phyloP scores from a whole-genome alignment of 2,113 vertebrate genomes.

The Callopanchax toddi region DNA sequence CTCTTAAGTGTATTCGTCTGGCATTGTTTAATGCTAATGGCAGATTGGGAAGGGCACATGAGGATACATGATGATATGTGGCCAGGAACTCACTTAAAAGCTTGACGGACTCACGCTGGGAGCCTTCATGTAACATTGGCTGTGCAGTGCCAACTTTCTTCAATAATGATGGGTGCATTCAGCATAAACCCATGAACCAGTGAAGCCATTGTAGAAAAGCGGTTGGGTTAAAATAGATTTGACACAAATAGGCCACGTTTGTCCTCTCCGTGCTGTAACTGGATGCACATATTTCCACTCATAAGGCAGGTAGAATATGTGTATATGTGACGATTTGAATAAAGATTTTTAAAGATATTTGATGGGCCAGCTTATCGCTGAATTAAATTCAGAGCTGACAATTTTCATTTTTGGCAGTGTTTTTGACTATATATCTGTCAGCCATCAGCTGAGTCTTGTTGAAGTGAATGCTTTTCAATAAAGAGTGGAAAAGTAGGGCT shows the following conservation, averaged over 20 bases:
- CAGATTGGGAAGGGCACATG: slow-evolving; percentile 30
- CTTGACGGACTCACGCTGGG: slow-evolving; percentile 29
- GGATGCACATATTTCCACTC: slow-evolving; percentile 34
- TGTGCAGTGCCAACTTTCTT: slow-evolving; percentile 61
- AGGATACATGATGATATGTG: slow-evolving; percentile 32
- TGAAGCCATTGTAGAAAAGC: slow-evolving; percentile 50
- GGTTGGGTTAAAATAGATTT: slow-evolving; percentile 65
- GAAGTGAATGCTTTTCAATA: not conserved
- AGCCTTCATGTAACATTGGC: slow-evolving; percentile 46
- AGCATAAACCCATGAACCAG: slow-evolving; percentile 63
- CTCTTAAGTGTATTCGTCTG: slow-evolving; percentile 34
- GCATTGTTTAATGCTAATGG: slow-evolving; percentile 62
- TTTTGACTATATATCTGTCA: not conserved
- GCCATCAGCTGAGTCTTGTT: not conserved
- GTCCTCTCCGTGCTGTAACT: slow-evolving; percentile 42
- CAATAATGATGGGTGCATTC: slow-evolving; percentile 66
- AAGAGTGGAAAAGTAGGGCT: not conserved
- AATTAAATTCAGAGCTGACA: slow-evolving; percentile 12
- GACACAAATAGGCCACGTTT: slow-evolving; percentile 76
- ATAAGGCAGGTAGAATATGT: slow-evolving; percentile 16
- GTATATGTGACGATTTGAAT: not conserved
- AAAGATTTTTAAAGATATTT: slow-evolving; percentile 29
- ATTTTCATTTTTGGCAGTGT: slow-evolving; percentile 9
- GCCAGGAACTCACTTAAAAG: slow-evolving; percentile 55
- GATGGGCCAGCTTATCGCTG: slow-evolving; percentile 5